These are phyloP conservation scores for Amphipyra berbera DNA, from an alignment of 2,888 invertebrate genomes.

Conservation along the genomic window DNA sequence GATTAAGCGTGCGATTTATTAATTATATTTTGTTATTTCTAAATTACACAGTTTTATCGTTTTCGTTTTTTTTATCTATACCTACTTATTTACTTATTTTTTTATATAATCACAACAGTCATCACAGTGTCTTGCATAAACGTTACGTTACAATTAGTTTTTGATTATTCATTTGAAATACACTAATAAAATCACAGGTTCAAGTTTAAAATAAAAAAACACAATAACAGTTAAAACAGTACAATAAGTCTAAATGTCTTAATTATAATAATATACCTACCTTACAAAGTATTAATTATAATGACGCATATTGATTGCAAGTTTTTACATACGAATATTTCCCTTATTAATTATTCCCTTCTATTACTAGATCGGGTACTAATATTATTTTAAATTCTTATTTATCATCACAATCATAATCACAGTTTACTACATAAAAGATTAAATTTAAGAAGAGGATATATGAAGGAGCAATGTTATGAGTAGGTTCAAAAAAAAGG, in stretches of 20 bases:
- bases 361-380: constrained; percentile 52
- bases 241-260: constrained; percentile 54
- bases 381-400: constrained; percentile 52
- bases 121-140: constrained; percentile 41
- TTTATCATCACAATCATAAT: constrained; percentile 49
- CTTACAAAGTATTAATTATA: constrained; percentile 54
- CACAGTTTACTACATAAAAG: constrained; percentile 38
- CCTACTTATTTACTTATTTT: constrained; percentile 51
- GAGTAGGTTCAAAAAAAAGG: constrained; percentile 54
- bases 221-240: constrained; percentile 56
- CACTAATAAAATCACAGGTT: constrained; percentile 57
- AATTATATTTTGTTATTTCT: constrained; percentile 53
- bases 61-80: constrained; percentile 54
- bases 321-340: constrained; percentile 52
- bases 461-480: constrained; percentile 53
- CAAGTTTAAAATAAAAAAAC: constrained; percentile 57
- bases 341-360: constrained; percentile 52
- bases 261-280: constrained; percentile 53
- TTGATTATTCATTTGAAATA: constrained; percentile 54
- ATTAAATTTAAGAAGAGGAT: constrained; percentile 51
- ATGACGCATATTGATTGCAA: constrained; percentile 52
- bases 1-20: constrained; percentile 42
- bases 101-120: constrained; percentile 54
- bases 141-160: constrained; percentile 41
- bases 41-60: constrained; percentile 54